Base-by-base conservation (phyloP, 2,113 vertebrate genomes). In the Tragelaphus imberbis region DNA sequence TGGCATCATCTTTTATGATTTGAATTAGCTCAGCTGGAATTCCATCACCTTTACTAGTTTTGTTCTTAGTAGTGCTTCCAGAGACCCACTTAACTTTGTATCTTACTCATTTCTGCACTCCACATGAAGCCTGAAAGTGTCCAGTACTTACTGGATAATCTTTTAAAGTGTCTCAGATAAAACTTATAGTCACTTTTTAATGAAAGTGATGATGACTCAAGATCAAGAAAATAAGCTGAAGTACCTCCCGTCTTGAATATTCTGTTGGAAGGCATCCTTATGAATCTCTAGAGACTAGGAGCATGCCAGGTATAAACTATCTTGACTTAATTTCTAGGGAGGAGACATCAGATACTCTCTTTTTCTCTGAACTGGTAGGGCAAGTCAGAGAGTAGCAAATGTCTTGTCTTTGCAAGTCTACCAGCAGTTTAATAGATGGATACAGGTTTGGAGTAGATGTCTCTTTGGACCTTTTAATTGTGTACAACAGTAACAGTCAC, bases 191-290 rank as follows among this genome's bases (percentile, higher is more conserved):
- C 89, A 40, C 51, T 91, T 90, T 55, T 61, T 55, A 82, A 56
- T 89, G 23, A 95, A 90, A 85, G 55, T 85, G 27, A 87, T 17
- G 28, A n/a, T 95, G 68, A 14, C 28, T 87, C 88, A 92, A 90
- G 75, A 75, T 11, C 71, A 82, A 65, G 71, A 82, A 82, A 89
- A 90, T 10, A 56, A 36, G 12, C 14, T 15, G 13, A 56, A 33
- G 13, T 55, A 77, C 3, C 3, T 63, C 36, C 3, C 17, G 2
- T n/a, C 5, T 84, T 84, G 49, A 40, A 27, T 91, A 56, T 85
- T 55, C 33, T 40, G 4, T 27, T 90, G 17, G 6, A 30, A 81
- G 61, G 12, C 14, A 58, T 33, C 17, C 2, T 56, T 55, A 4
- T 47, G 33, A 65, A n/a, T 80, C 40, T 40, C 17, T 36, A 58